Evolutionary conservation across 2,797 vertebrate species (phyloP).

Genomic region (Xenopus petersii): DNA sequence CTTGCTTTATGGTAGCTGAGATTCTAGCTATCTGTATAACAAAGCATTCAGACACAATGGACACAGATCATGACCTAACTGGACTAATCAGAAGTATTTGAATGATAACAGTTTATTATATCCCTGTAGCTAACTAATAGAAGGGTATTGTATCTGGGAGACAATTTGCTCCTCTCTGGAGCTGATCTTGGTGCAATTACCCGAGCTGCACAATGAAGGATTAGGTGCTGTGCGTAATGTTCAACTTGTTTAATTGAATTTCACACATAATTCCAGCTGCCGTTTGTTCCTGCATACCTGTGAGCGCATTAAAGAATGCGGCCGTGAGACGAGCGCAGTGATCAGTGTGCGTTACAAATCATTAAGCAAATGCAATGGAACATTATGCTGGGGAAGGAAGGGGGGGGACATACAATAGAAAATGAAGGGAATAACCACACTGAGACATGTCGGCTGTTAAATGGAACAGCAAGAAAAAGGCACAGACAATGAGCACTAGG

Average conservation of each 20-base stretch:
- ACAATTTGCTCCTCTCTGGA: no score
- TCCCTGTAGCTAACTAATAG: no score
- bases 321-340: slow-evolving; percentile 59
- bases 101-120: no score
- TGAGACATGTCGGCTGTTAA: slow-evolving; percentile 52
- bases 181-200: no score
- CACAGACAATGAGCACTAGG: no score
- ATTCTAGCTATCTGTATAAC: no score
- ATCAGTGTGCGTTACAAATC: slow-evolving; percentile 65
- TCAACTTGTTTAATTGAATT: slow-evolving; percentile 37
- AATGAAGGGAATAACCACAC: slow-evolving; percentile 25
- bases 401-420: slow-evolving; percentile 50
- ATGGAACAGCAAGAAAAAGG: no score
- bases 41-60: no score
- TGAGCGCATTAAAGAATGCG: slow-evolving; percentile 55
- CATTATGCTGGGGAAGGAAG: slow-evolving; percentile 38
- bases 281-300: slow-evolving; percentile 28
- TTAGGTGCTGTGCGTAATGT: slow-evolving; percentile 12
- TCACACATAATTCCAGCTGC: background rate
- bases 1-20: no score
- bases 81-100: no score
- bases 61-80: no score
- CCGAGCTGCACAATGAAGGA: slow-evolving; percentile 3
- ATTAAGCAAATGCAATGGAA: slow-evolving; percentile 66
- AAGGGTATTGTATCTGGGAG: no score